Evolutionary conservation across 2,797 vertebrate genomes (phyloP).

Genomic region (Momotus momota): DNA sequence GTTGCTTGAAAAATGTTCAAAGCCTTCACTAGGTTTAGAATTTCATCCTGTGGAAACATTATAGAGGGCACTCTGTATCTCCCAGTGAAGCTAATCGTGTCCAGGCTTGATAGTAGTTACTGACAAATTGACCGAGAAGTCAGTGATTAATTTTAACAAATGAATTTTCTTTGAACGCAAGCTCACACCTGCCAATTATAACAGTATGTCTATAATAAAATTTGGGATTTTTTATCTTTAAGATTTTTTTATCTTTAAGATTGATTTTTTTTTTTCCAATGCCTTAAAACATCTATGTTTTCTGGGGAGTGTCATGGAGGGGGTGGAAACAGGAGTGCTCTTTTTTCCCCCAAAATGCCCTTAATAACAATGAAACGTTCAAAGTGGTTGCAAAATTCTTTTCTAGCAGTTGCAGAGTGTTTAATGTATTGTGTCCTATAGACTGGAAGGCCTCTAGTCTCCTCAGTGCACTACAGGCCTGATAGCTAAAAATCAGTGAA

Average conservation of each 20-base stretch:
- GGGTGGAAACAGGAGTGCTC: not conserved
- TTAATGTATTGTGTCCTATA: not conserved
- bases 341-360: not conserved
- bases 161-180: conserved; percentile 15
- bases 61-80: not conserved
- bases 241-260: too few species aligned
- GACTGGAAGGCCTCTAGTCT: not conserved
- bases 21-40: not conserved
- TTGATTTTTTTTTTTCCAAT: not conserved
- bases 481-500: not conserved
- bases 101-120: not conserved
- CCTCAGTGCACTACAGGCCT: not conserved
- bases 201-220: not conserved
- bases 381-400: not conserved
- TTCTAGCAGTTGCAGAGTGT: not conserved
- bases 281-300: not conserved
- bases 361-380: not conserved
- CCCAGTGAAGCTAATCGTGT: not conserved
- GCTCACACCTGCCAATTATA: not conserved
- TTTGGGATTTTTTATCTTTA: not conserved
- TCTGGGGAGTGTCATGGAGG: not conserved
- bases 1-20: not conserved
- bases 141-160: conserved; percentile 45
- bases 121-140: conserved; percentile 18
- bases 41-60: not conserved